Evolutionary conservation across 2,113 vertebrate species (phyloP).

Genomic region (Pseudopodoces humilis): DNA sequence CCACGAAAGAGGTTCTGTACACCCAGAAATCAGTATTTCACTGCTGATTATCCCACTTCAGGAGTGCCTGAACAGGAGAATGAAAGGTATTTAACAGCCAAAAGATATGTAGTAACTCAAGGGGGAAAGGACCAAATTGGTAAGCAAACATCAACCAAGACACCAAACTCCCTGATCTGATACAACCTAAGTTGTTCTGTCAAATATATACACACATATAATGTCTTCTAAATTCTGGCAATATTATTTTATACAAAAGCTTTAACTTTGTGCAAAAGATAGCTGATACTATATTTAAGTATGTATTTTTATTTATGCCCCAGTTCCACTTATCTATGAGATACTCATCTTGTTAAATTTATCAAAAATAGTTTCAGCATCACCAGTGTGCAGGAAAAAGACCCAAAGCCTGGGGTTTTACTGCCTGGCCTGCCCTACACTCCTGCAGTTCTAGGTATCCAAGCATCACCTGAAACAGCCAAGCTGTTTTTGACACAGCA

Average conservation of each 20-base stretch:
- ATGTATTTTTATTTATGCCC: neutral
- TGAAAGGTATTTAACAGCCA: neutral
- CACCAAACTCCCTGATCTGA: neutral
- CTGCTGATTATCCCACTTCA: neutral
- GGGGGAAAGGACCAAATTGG: neutral
- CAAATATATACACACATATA: accelerated
- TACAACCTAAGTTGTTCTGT: neutral
- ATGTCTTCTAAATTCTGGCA: neutral
- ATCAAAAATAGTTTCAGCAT: neutral
- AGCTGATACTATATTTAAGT: neutral
- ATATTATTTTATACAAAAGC: neutral
- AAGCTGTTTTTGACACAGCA: neutral
- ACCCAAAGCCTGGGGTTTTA: neutral
- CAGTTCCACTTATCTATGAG: neutral
- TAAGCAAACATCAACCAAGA: neutral
- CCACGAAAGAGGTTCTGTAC: neutral
- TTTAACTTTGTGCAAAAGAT: neutral
- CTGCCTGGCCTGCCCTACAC: neutral
- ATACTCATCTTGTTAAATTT: neutral
- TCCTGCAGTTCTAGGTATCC: neutral
- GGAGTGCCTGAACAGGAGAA: neutral
- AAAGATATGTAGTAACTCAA: neutral
- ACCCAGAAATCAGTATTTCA: neutral
- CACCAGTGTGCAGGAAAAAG: neutral
- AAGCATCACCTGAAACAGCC: neutral